Evolutionary conservation across 2,113 vertebrate species (phyloP).

Genomic region (Illadopsis cleaveri): DNA sequence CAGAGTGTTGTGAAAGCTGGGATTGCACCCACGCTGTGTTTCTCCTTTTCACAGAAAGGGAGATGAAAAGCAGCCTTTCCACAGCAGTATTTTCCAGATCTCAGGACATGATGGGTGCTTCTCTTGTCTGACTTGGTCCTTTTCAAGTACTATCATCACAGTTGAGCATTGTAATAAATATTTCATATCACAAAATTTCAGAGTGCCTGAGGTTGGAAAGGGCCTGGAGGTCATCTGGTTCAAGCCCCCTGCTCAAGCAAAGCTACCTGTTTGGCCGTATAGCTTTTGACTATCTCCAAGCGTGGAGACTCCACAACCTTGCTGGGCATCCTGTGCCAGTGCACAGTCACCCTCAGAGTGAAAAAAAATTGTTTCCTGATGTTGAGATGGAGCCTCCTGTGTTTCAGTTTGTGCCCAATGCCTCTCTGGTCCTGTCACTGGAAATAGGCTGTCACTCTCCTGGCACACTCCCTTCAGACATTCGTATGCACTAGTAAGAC

Average conservation of each 20-base stretch:
- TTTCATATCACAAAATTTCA: not conserved
- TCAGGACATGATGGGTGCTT: not conserved
- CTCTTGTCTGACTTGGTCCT: not conserved
- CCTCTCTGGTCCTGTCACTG: not conserved
- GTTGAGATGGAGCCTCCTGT: not conserved
- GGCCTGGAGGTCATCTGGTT: not conserved
- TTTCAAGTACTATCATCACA: not conserved
- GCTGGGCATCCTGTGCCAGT: not conserved
- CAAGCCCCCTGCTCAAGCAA: not conserved
- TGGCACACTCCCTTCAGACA: not conserved
- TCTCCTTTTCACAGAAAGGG: not conserved
- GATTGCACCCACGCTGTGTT: not conserved
- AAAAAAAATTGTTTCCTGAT: not conserved
- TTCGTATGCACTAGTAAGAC: not conserved
- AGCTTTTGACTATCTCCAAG: not conserved
- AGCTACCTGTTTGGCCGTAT: accelerated
- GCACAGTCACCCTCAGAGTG: not conserved
- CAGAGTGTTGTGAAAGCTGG: not conserved
- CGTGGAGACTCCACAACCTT: not conserved
- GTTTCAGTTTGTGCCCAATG: not conserved
- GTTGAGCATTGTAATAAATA: not conserved
- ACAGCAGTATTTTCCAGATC: not conserved
- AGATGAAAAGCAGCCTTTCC: not conserved
- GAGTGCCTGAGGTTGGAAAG: not conserved
- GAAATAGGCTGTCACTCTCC: not conserved